Conservation (phyloP, 2,888 invertebrate species). For the Steinernema carpocapsae region DNA sequence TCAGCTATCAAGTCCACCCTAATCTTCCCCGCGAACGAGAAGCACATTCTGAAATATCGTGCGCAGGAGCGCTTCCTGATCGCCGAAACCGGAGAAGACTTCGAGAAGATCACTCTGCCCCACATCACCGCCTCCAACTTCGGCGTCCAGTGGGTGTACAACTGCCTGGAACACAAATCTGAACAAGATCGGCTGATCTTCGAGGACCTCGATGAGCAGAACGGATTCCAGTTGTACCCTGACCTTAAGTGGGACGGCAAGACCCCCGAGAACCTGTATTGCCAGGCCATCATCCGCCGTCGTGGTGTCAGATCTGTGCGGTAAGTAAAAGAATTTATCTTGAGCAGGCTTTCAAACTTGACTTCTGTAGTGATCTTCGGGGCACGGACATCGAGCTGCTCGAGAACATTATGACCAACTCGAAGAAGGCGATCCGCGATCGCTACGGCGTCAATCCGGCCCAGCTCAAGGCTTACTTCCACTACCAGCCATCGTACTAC, state of each 20-base stretch:
- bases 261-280: slow-evolving; percentile 80
- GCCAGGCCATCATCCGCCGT: slow-evolving; percentile 81
- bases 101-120: slow-evolving; percentile 80
- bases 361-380: slow-evolving; percentile 76
- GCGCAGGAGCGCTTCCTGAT: slow-evolving; percentile 79
- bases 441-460: slow-evolving; percentile 78
- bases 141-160: slow-evolving; percentile 83
- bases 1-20: slow-evolving; percentile 85
- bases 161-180: slow-evolving; percentile 87
- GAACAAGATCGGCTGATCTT: slow-evolving; percentile 86
- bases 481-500: slow-evolving; percentile 87
- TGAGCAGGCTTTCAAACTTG: not conserved
- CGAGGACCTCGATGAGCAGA: slow-evolving; percentile 80
- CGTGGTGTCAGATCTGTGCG: slow-evolving; percentile 82
- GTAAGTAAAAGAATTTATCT: slow-evolving; percentile 39
- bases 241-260: slow-evolving; percentile 95
- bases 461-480: slow-evolving; percentile 72
- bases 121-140: slow-evolving; percentile 75
- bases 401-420: slow-evolving; percentile 80
- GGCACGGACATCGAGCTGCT: slow-evolving; percentile 81
- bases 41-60: slow-evolving; percentile 86
- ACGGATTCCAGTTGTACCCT: slow-evolving; percentile 86
- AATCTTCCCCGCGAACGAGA: slow-evolving; percentile 89
- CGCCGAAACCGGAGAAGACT: slow-evolving; percentile 83
- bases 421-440: slow-evolving; percentile 79